phyloP scores from a whole-genome alignment of 2,797 vertebrate genomes.

The Hafferia zeledoni region DNA sequence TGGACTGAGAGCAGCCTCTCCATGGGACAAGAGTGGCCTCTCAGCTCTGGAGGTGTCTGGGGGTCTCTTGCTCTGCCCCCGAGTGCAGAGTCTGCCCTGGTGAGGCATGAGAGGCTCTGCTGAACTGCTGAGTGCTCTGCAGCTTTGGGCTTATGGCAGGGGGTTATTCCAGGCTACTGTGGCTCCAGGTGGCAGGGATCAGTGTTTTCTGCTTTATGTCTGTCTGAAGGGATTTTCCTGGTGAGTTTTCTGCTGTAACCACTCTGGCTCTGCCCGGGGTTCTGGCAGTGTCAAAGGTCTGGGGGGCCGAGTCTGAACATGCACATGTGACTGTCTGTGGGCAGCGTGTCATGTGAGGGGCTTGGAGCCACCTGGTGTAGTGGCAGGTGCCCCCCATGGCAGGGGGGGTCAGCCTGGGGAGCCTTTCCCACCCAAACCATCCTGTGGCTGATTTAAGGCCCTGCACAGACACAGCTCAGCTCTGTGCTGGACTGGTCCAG shows the following conservation, averaged over 20 bases:
- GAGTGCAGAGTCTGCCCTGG: no score
- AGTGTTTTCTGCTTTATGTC: background rate
- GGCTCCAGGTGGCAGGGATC: background rate
- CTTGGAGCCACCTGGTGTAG: background rate
- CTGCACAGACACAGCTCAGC: background rate
- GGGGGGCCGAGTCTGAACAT: background rate
- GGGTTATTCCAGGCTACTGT: no score
- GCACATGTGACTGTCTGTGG: background rate
- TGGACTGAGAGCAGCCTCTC: fast-evolving
- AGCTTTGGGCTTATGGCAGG: no score
- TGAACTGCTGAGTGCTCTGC: background rate
- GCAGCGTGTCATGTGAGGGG: background rate
- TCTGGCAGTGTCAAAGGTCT: background rate
- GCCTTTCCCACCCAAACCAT: background rate
- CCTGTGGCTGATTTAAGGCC: no score
- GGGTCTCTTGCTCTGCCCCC: background rate
- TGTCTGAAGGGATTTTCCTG: background rate
- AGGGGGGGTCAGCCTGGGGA: background rate
- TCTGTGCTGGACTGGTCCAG: background rate
- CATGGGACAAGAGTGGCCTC: background rate
- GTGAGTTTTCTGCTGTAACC: background rate
- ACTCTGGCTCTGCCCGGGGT: no score
- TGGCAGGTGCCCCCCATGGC: background rate
- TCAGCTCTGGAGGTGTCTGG: background rate
- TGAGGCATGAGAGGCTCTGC: background rate